Percentiles rank a stretch among this genome's conserved stretches.
phyloP scores from a whole-genome alignment of 2,888 invertebrate genomes.

The Drosophila dives region DNA sequence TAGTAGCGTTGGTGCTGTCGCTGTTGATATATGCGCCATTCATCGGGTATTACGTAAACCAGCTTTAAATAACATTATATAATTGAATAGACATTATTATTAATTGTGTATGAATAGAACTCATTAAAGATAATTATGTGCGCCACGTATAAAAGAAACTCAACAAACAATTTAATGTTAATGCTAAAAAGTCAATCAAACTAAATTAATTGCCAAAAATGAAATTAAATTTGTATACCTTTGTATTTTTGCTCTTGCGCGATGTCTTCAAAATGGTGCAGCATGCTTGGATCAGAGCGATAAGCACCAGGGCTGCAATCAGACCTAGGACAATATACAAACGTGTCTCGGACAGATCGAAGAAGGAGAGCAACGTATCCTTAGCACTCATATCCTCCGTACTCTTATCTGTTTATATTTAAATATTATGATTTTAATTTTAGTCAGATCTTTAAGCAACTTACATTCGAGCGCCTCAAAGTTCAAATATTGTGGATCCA shows the following conservation, averaged over 20 bases:
- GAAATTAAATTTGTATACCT: slow-evolving; percentile 86
- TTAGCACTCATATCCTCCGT: slow-evolving; percentile 65
- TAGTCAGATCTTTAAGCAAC: slow-evolving; percentile 70
- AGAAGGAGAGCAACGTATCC: slow-evolving; percentile 86
- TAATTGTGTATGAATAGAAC: slow-evolving; percentile 42
- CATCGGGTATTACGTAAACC: slow-evolving; percentile 85
- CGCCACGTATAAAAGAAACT: slow-evolving; percentile 27
- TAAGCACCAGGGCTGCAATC: slow-evolving; percentile 91
- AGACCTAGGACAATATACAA: slow-evolving; percentile 93
- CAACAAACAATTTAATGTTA: slow-evolving; percentile 38
- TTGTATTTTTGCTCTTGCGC: slow-evolving; percentile 87
- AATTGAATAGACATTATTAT: slow-evolving; percentile 59
- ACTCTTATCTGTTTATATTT: slow-evolving; percentile 65
- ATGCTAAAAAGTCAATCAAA: slow-evolving; percentile 22
- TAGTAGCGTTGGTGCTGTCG: slow-evolving; percentile 84
- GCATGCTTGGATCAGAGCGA: slow-evolving; percentile 92
- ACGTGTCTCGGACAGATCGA: slow-evolving; percentile 89
- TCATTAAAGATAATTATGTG: slow-evolving; percentile 31
- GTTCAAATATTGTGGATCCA: slow-evolving; percentile 92
- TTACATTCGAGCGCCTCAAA: slow-evolving; percentile 90
- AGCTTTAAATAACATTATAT: slow-evolving; percentile 82
- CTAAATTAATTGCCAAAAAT: background rate
- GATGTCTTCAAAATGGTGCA: slow-evolving; percentile 92
- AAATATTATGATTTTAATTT: background rate
- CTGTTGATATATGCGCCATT: slow-evolving; percentile 85